A percentile compares a stretch with the other conserved stretches of the same genome.
These are phyloP conservation scores for Hyaena hyaena DNA, from an alignment of 2,113 vertebrate genomes.

Conservation along the genomic window DNA sequence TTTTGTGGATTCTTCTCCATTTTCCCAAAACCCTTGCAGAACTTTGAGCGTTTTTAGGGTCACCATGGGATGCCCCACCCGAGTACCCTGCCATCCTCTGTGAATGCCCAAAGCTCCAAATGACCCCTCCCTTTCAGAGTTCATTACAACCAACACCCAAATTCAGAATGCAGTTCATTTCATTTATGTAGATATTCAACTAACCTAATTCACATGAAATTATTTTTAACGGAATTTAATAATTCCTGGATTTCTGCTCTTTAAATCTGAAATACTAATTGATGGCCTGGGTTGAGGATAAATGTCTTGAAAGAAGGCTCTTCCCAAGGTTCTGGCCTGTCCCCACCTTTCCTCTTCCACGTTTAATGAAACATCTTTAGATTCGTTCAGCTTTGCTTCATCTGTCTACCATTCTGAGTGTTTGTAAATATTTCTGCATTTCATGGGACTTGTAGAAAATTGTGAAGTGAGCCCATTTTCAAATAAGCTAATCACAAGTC, in stretches of 20 bases:
- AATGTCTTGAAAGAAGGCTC: not conserved
- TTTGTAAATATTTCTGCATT: not conserved
- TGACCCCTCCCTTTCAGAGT: not conserved
- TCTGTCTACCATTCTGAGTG: not conserved
- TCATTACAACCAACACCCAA: not conserved
- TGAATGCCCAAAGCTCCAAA: not conserved
- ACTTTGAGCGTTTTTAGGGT: not conserved
- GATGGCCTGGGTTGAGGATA: not conserved
- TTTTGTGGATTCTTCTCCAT: not conserved
- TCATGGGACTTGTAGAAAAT: not conserved
- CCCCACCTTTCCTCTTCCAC: not conserved
- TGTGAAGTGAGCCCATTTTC: not conserved
- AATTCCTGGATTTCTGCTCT: not conserved
- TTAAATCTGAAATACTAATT: not conserved
- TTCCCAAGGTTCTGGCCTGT: not conserved
- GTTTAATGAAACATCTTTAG: not conserved
- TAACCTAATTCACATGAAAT: not conserved
- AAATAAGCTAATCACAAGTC: not conserved
- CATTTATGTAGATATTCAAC: not conserved
- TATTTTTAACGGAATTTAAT: not conserved
- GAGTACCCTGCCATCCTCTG: not conserved
- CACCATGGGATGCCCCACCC: not conserved
- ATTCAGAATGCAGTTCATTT: conserved; percentile 3
- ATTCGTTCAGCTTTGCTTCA: not conserved
- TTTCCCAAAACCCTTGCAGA: not conserved